A percentile compares a stretch with the other conserved stretches of the same genome.
Evolutionary conservation across 2,888 invertebrate genomes (phyloP).

Genomic region (Nymphalis polychloros): DNA sequence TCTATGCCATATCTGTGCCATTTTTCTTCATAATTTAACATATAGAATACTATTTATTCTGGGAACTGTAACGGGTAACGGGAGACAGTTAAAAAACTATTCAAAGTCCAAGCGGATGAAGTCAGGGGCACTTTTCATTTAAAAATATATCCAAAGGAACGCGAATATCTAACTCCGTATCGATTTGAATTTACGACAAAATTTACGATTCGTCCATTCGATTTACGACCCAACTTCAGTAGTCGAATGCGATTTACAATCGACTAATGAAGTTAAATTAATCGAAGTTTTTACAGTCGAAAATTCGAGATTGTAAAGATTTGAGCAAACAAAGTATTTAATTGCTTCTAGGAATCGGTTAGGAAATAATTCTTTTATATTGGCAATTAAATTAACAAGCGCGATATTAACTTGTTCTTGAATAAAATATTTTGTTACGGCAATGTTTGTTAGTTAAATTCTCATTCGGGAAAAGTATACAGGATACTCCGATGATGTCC

Average conservation of each 20-base stretch:
- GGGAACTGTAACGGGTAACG: too few species aligned
- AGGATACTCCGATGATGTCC: too few species aligned
- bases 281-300: slow-evolving; percentile 37
- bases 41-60: too few species aligned
- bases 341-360: slow-evolving; percentile 2
- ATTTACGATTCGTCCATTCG: slow-evolving; percentile 33
- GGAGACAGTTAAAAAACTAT: neutral
- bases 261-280: slow-evolving; percentile 40
- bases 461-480: too few species aligned
- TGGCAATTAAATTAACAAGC: neutral
- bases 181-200: slow-evolving; percentile 33
- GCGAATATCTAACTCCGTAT: slow-evolving; percentile 26
- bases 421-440: neutral
- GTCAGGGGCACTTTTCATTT: slow-evolving; percentile 15
- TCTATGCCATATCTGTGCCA: too few species aligned
- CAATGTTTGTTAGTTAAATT: too few species aligned
- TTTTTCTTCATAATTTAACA: too few species aligned
- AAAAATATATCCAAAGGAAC: slow-evolving; percentile 26
- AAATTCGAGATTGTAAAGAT: slow-evolving; percentile 29
- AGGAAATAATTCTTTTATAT: neutral
- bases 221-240: slow-evolving; percentile 37
- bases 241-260: slow-evolving; percentile 42
- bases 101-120: neutral
- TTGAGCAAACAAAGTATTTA: slow-evolving; percentile 23
- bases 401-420: neutral